These are phyloP conservation scores for Anableps anableps DNA, from an alignment of 2,797 vertebrate species.

Conservation along the genomic window DNA sequence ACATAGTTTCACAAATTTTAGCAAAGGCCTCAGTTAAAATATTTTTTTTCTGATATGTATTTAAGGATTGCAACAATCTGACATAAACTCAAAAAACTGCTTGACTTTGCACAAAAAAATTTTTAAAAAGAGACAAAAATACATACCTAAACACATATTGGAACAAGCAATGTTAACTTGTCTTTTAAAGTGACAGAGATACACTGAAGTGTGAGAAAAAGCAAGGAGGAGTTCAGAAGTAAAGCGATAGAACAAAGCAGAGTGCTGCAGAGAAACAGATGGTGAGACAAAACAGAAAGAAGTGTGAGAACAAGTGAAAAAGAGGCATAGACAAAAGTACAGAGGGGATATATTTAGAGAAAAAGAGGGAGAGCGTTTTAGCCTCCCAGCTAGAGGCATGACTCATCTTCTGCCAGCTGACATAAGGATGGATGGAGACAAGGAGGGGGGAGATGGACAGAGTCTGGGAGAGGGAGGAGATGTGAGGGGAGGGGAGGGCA, in stretches of 20 bases:
- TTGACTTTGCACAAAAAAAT: background rate
- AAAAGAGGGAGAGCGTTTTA: conserved; percentile 65
- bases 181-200: conserved; percentile 35
- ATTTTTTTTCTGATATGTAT: background rate
- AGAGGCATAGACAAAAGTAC: conserved; percentile 60
- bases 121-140: background rate
- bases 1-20: background rate
- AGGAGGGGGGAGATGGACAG: conserved; percentile 60
- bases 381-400: conserved; percentile 79
- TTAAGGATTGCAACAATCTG: background rate
- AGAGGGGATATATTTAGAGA: conserved; percentile 73
- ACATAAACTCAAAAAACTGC: background rate
- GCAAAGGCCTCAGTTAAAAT: background rate
- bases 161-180: conserved; percentile 34
- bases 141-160: background rate
- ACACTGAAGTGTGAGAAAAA: conserved; percentile 16
- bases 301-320: conserved; percentile 68
- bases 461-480: conserved; percentile 18
- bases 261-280: conserved; percentile 65
- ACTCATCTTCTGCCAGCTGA: conserved; percentile 82
- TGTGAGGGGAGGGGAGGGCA: conserved; percentile 32
- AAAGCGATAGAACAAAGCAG: conserved; percentile 53
- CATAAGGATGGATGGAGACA: conserved; percentile 76
- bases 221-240: conserved; percentile 22
- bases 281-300: conserved; percentile 56